Evolutionary conservation across 2,113 vertebrate genomes (phyloP), one percentile per base, ranked within the genome.

Genomic region (Eurystomus gularis): DNA sequence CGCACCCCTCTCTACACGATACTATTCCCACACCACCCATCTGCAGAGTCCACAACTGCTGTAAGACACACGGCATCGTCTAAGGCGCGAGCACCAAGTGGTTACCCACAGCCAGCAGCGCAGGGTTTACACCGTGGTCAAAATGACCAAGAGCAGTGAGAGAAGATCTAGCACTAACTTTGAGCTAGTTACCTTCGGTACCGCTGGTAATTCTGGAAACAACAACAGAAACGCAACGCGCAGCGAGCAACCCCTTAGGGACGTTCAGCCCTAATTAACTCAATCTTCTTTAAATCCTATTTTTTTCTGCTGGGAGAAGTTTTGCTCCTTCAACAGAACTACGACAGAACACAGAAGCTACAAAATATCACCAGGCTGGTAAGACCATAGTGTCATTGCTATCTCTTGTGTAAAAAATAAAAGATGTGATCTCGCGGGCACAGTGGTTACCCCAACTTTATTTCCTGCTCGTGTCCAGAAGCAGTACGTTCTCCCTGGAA

Each of bases 391-490:
- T 18, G 13, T 3, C 15, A 1, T 17, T 33, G 6, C 7, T 48
- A 9, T 6, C 37, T 48, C 48, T 20, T 3, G 25, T 5, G 29
- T 55, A 7, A 40, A 19, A 9, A n/a, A n/a, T n/a, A n/a, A 6
- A 16, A 61, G 5, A 20, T 7, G 31, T 5, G 24, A 5, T 28
- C 46, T 35, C 5, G 0, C 9, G 16, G 70, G 70, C 4, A 54
- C 51, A 65, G 64, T 19, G 44, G 57, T 87, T 94, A 98, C 97
- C 97, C 98, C 97, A 5, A 97, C 96, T 96, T 77, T 97, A 35
- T 98, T 98, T 72, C 93, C 96, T 39, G 98, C 97, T 85, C 97
- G 97, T 33, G 98, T 96, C 97, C 97, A 98, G 96, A 98, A 98
- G 96, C 93, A 86, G 33, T 98, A 98, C 0, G 82, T 93, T 68